These are phyloP conservation scores for Drosophila koepferae DNA, from an alignment of 2,888 invertebrate species.

Conservation along the genomic window DNA sequence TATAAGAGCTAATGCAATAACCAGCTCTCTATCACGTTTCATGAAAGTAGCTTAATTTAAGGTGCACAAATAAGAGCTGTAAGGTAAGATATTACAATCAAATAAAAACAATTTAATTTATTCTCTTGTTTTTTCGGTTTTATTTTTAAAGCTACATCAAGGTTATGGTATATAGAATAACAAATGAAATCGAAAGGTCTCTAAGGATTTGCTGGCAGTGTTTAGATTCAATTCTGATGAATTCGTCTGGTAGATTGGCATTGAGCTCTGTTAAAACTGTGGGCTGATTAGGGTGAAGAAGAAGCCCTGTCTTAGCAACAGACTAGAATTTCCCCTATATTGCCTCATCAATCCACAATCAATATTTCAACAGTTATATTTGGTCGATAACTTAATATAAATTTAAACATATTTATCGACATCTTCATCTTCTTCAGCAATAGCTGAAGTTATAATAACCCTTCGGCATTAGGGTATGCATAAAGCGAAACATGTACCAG, in stretches of 20 bases:
- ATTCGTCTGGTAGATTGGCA: not conserved
- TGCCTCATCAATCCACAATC: no score
- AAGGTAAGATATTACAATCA: not conserved
- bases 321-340: no score
- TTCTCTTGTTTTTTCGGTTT: no score
- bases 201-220: not conserved
- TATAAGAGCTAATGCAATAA: not conserved
- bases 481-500: not conserved
- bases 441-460: not conserved
- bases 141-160: not conserved
- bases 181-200: not conserved
- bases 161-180: not conserved
- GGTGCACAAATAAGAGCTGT: not conserved
- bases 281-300: no score
- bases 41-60: not conserved
- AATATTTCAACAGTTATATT: no score
- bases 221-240: not conserved
- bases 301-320: no score
- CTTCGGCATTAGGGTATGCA: not conserved
- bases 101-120: not conserved
- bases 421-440: not conserved
- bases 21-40: not conserved
- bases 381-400: no score
- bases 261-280: not conserved
- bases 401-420: no score